phyloP scores from a whole-genome alignment of 1,140 invertebrate species.

The Eulimnadia texana region DNA sequence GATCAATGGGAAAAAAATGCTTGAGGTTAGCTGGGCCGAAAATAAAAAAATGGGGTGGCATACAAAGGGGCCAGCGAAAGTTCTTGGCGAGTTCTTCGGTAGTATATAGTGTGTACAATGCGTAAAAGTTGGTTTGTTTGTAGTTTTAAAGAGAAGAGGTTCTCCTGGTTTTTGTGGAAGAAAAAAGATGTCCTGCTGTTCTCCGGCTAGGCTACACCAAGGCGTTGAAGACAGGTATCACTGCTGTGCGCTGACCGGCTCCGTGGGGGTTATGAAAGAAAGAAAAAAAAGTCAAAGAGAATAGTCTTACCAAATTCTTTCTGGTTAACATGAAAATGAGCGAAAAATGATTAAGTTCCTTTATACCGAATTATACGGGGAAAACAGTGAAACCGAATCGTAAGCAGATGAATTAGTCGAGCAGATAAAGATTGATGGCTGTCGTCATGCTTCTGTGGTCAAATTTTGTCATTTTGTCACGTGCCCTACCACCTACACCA shows the following conservation, averaged over 20 bases:
- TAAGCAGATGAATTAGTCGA: too few species aligned
- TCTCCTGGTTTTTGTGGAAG: background rate
- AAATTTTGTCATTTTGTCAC: too few species aligned
- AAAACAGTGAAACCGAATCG: background rate
- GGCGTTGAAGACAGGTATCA: background rate
- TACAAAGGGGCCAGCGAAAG: background rate
- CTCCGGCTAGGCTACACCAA: background rate
- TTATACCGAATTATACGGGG: too few species aligned
- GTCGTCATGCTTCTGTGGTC: too few species aligned
- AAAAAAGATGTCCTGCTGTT: background rate
- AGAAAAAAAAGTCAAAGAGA: background rate
- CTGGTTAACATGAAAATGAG: background rate
- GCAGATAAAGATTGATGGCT: too few species aligned
- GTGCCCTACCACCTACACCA: too few species aligned
- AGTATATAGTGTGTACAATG: background rate
- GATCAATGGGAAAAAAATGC: too few species aligned
- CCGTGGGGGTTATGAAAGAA: background rate
- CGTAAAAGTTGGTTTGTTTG: background rate
- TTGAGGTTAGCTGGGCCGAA: too few species aligned
- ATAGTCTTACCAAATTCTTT: background rate
- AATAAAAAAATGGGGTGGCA: too few species aligned
- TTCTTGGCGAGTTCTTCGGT: background rate
- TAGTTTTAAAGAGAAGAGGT: background rate
- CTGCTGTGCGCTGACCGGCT: background rate
- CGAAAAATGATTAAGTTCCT: too few species aligned